A percentile compares a stretch with the other conserved stretches of the same genome.
Evolutionary conservation across 2,113 vertebrate species (phyloP).

Genomic region (Entomyzon cyanotis): DNA sequence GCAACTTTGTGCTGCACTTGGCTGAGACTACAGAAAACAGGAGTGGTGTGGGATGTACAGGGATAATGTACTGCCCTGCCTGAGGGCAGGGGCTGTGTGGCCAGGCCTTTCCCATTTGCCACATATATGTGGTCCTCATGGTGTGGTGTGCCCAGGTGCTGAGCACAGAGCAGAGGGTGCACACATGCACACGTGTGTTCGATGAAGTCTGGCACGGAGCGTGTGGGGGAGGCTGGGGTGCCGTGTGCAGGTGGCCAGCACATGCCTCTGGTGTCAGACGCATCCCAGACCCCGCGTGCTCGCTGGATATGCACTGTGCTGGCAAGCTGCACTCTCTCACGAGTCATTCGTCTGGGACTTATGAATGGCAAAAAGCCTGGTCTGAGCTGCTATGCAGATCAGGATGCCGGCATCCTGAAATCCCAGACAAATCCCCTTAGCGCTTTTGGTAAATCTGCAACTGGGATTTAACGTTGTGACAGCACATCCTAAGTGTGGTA

Average conservation of each 20-base stretch:
- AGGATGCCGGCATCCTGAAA: slow-evolving; percentile 27
- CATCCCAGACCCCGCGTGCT: background rate
- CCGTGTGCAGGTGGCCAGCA: background rate
- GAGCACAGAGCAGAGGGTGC: accelerated
- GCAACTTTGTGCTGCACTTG: background rate
- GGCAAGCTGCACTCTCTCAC: background rate
- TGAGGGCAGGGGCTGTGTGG: background rate
- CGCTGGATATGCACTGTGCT: accelerated
- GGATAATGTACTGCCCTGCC: background rate
- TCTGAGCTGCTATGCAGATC: slow-evolving; percentile 43
- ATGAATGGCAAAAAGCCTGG: slow-evolving; percentile 36
- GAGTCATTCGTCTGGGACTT: background rate
- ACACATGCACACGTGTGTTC: accelerated
- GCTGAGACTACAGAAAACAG: background rate
- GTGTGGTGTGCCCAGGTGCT: accelerated
- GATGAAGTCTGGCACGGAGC: accelerated
- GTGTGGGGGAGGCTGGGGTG: background rate
- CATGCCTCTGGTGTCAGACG: accelerated
- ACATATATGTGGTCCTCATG: accelerated
- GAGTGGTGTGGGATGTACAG: accelerated
- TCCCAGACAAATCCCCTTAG: slow-evolving; percentile 59
- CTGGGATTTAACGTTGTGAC: slow-evolving; percentile 50
- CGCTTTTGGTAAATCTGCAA: slow-evolving; percentile 24
- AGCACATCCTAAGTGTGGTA: slow-evolving; percentile 24
- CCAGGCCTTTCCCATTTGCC: background rate